Conservation (phyloP, 2,797 vertebrate genomes). For the Pangasius krempfi region DNA sequence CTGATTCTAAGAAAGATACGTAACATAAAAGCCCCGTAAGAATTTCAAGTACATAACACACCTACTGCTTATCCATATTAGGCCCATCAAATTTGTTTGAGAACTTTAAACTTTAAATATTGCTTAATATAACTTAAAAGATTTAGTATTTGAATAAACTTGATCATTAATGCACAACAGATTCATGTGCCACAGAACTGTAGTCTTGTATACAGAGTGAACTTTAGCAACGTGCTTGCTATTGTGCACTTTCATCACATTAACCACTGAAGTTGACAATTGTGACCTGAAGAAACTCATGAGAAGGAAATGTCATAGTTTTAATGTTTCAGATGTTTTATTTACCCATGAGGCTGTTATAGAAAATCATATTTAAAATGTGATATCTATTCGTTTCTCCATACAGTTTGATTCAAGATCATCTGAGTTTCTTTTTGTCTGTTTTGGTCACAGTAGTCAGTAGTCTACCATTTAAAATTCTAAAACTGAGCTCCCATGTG, state of each 20-base stretch:
- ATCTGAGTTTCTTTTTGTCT: neutral
- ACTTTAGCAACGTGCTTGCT: neutral
- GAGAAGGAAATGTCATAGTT: neutral
- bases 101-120: neutral
- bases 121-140: neutral
- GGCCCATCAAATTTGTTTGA: neutral
- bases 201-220: neutral
- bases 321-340: neutral
- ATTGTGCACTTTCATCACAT: neutral
- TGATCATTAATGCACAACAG: neutral
- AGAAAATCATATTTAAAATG: neutral
- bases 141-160: neutral
- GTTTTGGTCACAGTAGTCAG: neutral
- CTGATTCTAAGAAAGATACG: neutral
- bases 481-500: neutral
- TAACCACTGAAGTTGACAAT: neutral
- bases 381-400: no score
- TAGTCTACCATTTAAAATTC: neutral
- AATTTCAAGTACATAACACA: neutral
- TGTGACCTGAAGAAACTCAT: neutral
- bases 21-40: neutral
- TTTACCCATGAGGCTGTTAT: neutral
- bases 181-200: neutral
- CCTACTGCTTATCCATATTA: neutral
- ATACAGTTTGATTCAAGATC: no score